These are phyloP conservation scores for Cephalotes varians DNA, from an alignment of 2,888 invertebrate genomes.

Conservation along the genomic window DNA sequence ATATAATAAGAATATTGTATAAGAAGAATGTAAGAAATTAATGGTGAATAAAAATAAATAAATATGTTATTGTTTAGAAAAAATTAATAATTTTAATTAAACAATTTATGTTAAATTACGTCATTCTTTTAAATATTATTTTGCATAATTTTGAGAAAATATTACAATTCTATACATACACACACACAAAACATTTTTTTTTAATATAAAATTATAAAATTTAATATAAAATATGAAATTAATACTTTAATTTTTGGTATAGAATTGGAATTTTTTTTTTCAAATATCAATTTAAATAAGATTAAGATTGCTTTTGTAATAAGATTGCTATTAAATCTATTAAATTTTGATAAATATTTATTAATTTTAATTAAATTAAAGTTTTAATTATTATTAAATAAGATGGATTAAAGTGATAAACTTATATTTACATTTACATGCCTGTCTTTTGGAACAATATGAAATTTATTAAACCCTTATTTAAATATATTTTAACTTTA, in stretches of 20 bases:
- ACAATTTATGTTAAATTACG: neutral
- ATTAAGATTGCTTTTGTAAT: no score
- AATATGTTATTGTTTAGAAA: no score
- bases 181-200: no score
- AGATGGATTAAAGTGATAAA: neutral
- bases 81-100: neutral
- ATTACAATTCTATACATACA: no score
- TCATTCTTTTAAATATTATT: neutral
- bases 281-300: neutral
- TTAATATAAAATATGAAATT: no score
- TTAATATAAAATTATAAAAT: no score
- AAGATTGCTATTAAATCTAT: neutral
- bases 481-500: neutral
- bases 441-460: neutral
- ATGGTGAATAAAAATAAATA: no score
- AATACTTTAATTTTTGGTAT: neutral
- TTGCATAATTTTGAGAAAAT: neutral
- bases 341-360: neutral
- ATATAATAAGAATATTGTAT: no score
- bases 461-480: neutral
- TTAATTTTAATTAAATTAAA: neutral
- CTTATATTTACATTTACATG: neutral
- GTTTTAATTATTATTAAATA: neutral
- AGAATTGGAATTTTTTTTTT: neutral
- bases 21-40: no score